These are phyloP conservation scores for Ptychoptera albimana DNA, from an alignment of 2,888 invertebrate species.

Conservation along the genomic window DNA sequence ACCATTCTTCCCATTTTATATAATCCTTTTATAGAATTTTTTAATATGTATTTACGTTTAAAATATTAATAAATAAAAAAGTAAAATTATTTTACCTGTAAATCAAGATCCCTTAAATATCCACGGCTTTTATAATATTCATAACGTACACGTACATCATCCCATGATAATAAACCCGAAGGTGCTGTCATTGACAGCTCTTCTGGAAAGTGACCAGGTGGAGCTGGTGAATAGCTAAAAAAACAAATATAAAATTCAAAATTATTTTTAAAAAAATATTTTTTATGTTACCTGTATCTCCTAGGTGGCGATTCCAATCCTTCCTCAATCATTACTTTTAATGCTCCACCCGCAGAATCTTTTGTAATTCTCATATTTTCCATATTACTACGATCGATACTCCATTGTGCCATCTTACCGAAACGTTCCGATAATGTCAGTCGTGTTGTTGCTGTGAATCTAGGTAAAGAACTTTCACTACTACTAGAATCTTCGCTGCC, in stretches of 20 bases:
- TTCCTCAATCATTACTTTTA: slow-evolving; percentile 62
- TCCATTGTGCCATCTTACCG: slow-evolving; percentile 87
- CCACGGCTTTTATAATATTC: slow-evolving; percentile 82
- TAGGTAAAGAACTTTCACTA: slow-evolving; percentile 36
- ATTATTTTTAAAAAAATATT: background rate
- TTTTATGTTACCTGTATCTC: slow-evolving; percentile 22
- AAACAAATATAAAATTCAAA: slow-evolving; percentile 4
- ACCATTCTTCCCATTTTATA: slow-evolving; percentile 89
- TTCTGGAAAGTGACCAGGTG: slow-evolving; percentile 64
- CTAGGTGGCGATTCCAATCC: slow-evolving; percentile 41
- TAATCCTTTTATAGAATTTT: slow-evolving; percentile 61
- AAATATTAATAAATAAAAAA: background rate
- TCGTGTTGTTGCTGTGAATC: slow-evolving; percentile 43
- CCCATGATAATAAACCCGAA: slow-evolving; percentile 61
- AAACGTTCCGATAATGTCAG: slow-evolving; percentile 74
- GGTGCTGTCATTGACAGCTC: slow-evolving; percentile 58
- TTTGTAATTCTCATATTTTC: slow-evolving; percentile 78
- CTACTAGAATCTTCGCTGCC: slow-evolving; percentile 46
- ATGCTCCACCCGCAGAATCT: slow-evolving; percentile 51
- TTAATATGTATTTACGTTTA: slow-evolving; percentile 12
- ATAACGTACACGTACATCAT: slow-evolving; percentile 73
- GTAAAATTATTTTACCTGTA: slow-evolving; percentile 19
- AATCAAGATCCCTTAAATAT: slow-evolving; percentile 51
- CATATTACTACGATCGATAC: slow-evolving; percentile 64
- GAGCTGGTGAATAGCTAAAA: slow-evolving; percentile 43